A percentile compares a stretch with the other conserved stretches of the same genome.
Conservation (phyloP, 2,797 vertebrate species). For the Allobates femoralis region DNA sequence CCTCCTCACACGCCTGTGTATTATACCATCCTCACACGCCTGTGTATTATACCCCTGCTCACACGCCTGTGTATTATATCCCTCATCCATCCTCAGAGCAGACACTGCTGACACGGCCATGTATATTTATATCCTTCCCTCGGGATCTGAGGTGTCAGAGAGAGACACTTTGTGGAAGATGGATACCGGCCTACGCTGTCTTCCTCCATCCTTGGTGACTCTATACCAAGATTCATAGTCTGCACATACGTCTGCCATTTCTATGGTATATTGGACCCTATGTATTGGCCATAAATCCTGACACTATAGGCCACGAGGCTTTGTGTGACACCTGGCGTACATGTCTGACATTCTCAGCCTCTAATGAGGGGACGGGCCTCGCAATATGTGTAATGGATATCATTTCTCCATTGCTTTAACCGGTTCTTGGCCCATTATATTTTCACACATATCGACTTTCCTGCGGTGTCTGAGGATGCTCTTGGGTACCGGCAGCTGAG, state of each 20-base stretch:
- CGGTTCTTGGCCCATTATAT: not conserved
- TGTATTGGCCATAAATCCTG: not conserved
- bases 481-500: conserved; percentile 42
- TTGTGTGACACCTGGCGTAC: not conserved
- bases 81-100: conserved; percentile 13
- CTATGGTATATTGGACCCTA: not conserved
- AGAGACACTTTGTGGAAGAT: conserved; percentile 6
- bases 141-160: conserved; percentile 52
- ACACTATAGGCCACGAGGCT: not conserved
- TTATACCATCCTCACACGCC: too few relatives aligned
- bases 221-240: not conserved
- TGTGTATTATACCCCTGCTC: too few relatives aligned
- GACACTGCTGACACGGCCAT: conserved; percentile 13
- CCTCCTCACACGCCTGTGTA: not conserved
- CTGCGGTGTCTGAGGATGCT: conserved; percentile 26
- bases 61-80: not conserved
- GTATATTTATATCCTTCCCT: conserved; percentile 59
- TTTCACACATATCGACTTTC: conserved; percentile 41
- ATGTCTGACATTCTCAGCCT: not conserved
- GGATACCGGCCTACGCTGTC: not conserved
- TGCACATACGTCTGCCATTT: not conserved
- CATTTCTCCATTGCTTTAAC: not conserved
- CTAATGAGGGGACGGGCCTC: not conserved
- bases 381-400: not conserved
- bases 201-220: not conserved